Percentiles rank a stretch among this genome's conserved stretches.
Conservation (phyloP, 2,888 invertebrate genomes). For the Galerucella pusilla region DNA sequence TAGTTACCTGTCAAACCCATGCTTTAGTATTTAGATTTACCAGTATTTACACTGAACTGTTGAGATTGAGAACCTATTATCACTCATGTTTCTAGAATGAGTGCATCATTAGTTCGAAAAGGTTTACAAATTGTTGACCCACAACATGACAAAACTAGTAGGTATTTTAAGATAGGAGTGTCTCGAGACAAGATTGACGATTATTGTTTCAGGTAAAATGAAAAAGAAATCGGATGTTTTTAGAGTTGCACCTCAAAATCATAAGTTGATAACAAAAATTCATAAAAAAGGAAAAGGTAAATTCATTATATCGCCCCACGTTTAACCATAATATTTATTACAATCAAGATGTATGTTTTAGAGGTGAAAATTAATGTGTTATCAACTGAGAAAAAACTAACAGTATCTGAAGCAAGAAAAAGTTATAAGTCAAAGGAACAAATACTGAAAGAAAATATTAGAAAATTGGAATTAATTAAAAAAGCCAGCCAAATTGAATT, state of each 20-base stretch:
- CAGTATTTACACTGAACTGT: background rate
- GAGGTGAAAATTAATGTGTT: conserved; percentile 53
- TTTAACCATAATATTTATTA: conserved; percentile 4
- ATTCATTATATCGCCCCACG: background rate
- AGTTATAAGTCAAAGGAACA: conserved; percentile 56
- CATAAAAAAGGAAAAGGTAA: conserved; percentile 50
- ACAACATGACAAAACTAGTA: conserved; percentile 45
- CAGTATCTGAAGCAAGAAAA: conserved; percentile 58
- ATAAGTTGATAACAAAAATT: conserved; percentile 51
- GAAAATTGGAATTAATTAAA: conserved; percentile 57
- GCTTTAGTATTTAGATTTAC: too few species aligned
- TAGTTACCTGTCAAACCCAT: too few species aligned
- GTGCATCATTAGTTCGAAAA: conserved; percentile 59
- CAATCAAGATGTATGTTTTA: conserved; percentile 35
- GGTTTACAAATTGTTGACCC: conserved; percentile 59
- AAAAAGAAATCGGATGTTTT: conserved; percentile 51
- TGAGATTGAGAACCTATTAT: background rate
- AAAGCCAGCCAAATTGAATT: conserved; percentile 57
- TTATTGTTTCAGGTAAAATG: conserved; percentile 39
- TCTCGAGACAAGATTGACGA: conserved; percentile 35
- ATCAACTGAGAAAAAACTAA: conserved; percentile 55
- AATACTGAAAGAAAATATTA: conserved; percentile 58
- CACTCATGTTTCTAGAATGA: conserved; percentile 52
- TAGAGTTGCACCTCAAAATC: conserved; percentile 54
- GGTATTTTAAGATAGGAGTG: conserved; percentile 16